These are phyloP conservation scores for Clunio marinus DNA, from an alignment of 2,888 invertebrate genomes.

Conservation along the genomic window DNA sequence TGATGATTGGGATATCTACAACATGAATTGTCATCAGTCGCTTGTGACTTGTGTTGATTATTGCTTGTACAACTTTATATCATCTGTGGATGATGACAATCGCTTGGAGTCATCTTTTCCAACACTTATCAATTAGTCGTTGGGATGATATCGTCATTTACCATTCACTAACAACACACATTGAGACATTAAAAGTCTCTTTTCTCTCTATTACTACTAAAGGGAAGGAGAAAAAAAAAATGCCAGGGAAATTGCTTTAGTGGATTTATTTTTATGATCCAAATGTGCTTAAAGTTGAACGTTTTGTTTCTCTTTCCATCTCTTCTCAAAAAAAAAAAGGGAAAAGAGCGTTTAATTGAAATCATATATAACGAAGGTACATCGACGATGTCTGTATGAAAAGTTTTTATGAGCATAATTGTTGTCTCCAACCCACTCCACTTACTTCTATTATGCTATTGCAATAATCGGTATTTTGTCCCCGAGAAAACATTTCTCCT, in stretches of 20 bases:
- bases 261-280: neutral
- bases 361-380: neutral
- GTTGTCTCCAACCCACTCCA: neutral
- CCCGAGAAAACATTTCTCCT: neutral
- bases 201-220: too few relatives aligned
- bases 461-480: neutral
- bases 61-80: too few relatives aligned
- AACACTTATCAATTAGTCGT: too few relatives aligned
- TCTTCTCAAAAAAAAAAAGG: neutral
- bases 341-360: constrained; percentile 7
- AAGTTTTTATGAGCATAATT: neutral
- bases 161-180: too few relatives aligned
- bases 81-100: too few relatives aligned
- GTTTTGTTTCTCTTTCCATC: neutral
- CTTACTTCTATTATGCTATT: neutral
- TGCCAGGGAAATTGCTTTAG: neutral
- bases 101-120: too few relatives aligned
- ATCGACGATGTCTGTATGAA: neutral
- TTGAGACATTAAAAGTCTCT: too few relatives aligned
- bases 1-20: too few relatives aligned
- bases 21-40: too few relatives aligned
- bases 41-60: too few relatives aligned
- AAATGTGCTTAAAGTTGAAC: too few relatives aligned
- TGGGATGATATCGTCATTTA: too few relatives aligned
- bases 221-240: neutral